Base-by-base conservation (phyloP, 92 coral and sea anemone species). In the Umimayanthus chanpuru region DNA sequence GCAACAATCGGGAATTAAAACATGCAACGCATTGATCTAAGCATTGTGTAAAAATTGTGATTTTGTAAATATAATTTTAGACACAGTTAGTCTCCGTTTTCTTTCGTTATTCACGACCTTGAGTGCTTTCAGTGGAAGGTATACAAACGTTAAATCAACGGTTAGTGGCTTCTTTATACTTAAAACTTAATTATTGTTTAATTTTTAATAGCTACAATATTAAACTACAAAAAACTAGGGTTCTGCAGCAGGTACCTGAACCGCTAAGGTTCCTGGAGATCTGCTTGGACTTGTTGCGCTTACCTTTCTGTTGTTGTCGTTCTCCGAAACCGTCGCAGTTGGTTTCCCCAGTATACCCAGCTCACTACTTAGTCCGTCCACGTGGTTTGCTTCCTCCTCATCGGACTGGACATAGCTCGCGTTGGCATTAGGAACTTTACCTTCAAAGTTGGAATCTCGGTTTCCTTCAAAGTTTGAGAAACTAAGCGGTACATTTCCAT, bases 311-410 rank as follows among this genome's bases (percentile, higher is more conserved):
- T 11, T 55, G 43, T 50, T 15, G 65, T 41, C 50, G 58, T 50
- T 53, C 68, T 26, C 65, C 20, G n/a, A 47, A 18, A 26, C 82
- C 23, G n/a, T 40, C 39, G 40, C 82, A 79, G 82, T 79, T n/a
- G 65, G 65, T 15, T 15, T 49, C n/a, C 65, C 39, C 25, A 44
- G 21, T 49, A 32, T 79, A 18, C 40, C 66, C 65, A 26, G 23
- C 18, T 79, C 65, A n/a, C n/a, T 79, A n/a, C n/a, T 79, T 41
- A 49, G 4, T 12, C 65, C 82, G 32, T 47, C 43, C 14, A 2
- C 65, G 32, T 3, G 77, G 26, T 12, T 73, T 23, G 9, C 77
- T 32, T 12, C 23, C 20, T 30, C 20, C 41, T 30, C 44, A 32
- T 4, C 77, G 11, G 77, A 12, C 38, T 50, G 67, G 6, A 23